Conservation (phyloP, 2,113 vertebrate genomes). For the Semnornis frantzii region DNA sequence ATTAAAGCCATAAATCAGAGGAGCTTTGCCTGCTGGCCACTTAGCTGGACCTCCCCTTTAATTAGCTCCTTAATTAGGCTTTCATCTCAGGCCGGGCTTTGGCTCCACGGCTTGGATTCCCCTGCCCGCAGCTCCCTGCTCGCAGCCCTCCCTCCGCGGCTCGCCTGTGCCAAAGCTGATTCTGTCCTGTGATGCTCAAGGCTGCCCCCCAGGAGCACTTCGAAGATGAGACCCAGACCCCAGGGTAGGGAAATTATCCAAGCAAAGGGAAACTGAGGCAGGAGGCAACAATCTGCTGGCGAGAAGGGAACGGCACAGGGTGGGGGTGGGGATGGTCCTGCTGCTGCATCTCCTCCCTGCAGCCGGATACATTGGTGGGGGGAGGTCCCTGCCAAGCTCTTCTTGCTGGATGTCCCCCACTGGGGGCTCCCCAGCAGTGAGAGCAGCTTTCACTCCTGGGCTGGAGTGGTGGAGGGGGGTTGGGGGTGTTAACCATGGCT, state of each 20-base stretch:
- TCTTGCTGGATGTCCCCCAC: no score
- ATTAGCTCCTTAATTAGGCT: slow-evolving; percentile 61
- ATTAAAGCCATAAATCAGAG: slow-evolving; percentile 14
- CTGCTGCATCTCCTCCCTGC: background rate
- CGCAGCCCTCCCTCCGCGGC: background rate
- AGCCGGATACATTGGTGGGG: background rate
- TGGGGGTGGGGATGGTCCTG: background rate
- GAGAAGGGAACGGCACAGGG: background rate
- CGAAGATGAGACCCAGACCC: accelerated
- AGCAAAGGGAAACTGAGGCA: slow-evolving; percentile 3
- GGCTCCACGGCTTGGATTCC: background rate
- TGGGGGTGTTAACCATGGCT: no score
- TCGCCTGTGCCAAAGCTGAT: background rate
- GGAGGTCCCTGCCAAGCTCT: no score
- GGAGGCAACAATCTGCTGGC: accelerated
- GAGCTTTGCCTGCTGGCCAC: slow-evolving; percentile 36
- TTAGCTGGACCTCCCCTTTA: slow-evolving; percentile 18
- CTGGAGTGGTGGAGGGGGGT: no score
- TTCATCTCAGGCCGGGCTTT: background rate
- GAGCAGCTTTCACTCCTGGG: no score
- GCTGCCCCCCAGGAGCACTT: background rate
- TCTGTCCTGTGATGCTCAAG: background rate
- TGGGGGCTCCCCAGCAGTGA: no score
- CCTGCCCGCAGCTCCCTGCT: background rate
- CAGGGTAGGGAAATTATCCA: accelerated